Conservation (phyloP, 2,797 vertebrate species). For the Schizopygopsis malacanthus region DNA sequence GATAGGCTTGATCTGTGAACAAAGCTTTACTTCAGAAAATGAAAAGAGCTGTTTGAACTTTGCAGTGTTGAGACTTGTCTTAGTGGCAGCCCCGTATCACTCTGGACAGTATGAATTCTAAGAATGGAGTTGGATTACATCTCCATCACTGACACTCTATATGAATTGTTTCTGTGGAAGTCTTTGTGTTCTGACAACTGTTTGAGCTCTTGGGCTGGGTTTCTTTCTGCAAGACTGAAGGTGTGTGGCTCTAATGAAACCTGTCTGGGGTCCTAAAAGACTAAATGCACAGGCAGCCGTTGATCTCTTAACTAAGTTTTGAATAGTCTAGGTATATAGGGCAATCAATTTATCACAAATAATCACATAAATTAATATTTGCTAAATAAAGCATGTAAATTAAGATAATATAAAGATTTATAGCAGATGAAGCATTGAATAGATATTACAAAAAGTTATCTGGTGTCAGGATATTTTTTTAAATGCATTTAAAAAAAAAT, state of each 20-base stretch:
- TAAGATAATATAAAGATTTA: neutral
- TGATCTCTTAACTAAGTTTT: neutral
- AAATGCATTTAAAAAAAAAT: neutral
- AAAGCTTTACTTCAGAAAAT: constrained; percentile 83
- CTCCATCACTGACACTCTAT: constrained; percentile 82
- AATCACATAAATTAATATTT: neutral
- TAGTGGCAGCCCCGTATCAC: constrained; percentile 77
- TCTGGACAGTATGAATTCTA: constrained; percentile 83
- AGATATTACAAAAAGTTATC: neutral
- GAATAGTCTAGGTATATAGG: neutral
- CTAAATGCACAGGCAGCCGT: constrained; percentile 49
- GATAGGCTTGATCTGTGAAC: constrained; percentile 82
- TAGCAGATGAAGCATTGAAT: neutral
- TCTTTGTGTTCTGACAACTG: constrained; percentile 85
- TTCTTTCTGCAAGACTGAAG: constrained; percentile 72
- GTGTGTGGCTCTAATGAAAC: constrained; percentile 70
- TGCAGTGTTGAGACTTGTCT: constrained; percentile 82
- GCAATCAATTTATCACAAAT: neutral
- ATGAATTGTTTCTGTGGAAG: constrained; percentile 86
- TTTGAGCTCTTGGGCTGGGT: constrained; percentile 78
- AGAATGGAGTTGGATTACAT: constrained; percentile 88
- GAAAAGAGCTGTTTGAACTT: constrained; percentile 82
- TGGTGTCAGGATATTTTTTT: neutral
- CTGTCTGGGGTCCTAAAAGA: constrained; percentile 74
- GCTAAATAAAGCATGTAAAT: neutral